These are phyloP conservation scores for Melanitta fusca DNA, from an alignment of 2,797 vertebrate genomes.

Conservation along the genomic window DNA sequence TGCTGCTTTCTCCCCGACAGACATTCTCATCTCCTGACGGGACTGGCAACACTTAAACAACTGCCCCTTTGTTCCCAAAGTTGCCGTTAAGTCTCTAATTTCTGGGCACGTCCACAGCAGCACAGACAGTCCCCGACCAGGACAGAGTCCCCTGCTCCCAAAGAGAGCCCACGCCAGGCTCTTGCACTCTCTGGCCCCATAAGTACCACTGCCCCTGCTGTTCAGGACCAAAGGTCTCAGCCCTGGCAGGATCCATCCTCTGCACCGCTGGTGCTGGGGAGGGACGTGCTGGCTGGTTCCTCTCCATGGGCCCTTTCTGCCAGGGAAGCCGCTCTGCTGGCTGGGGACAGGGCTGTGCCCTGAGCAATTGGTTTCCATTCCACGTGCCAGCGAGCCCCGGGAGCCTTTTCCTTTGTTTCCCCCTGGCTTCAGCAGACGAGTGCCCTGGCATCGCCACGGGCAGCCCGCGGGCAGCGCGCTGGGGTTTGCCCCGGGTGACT, in stretches of 20 bases:
- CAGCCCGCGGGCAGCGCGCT: accelerated
- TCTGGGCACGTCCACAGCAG: not conserved
- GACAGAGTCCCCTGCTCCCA: not conserved
- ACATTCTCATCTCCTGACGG: not conserved
- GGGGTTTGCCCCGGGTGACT: not conserved
- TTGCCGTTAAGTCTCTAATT: not conserved
- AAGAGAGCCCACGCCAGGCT: accelerated
- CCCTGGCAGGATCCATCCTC: not conserved
- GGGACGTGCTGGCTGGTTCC: not conserved
- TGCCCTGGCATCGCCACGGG: accelerated
- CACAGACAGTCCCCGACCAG: accelerated
- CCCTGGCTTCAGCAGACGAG: accelerated
- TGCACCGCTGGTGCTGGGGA: not conserved
- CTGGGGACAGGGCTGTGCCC: not conserved
- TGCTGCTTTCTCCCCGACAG: not conserved
- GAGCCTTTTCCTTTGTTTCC: not conserved
- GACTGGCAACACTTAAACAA: not conserved
- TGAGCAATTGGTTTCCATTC: accelerated
- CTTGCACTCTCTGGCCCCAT: not conserved
- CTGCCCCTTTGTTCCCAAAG: not conserved
- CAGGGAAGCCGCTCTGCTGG: not conserved
- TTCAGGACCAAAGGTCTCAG: not conserved
- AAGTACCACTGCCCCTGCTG: accelerated
- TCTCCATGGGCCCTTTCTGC: accelerated
- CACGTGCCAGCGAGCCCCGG: accelerated